These are phyloP conservation scores for Conistra vaccinii DNA, from an alignment of 2,888 invertebrate genomes.

Conservation along the genomic window DNA sequence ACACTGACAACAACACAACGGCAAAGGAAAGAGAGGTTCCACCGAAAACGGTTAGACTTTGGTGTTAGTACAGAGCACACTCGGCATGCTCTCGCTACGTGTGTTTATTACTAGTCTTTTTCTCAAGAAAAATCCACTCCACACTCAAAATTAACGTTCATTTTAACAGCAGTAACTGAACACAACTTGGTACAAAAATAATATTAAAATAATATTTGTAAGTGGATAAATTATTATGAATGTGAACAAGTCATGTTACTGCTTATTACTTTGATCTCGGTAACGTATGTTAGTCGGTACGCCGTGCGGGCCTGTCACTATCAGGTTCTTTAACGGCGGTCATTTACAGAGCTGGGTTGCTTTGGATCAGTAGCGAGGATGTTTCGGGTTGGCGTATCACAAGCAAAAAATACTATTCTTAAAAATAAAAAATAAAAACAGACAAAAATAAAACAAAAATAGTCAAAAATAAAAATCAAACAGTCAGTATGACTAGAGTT, in stretches of 20 bases:
- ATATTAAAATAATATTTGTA: conserved; percentile 72
- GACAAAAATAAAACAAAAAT: conserved; percentile 76
- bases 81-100: conserved; percentile 84
- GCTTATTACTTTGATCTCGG: conserved; percentile 77
- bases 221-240: conserved; percentile 72
- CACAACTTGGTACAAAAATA: conserved; percentile 78
- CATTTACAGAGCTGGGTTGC: conserved; percentile 80
- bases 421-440: conserved; percentile 79
- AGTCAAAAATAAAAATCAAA: conserved; percentile 84
- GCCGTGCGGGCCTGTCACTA: conserved; percentile 75
- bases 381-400: conserved; percentile 88
- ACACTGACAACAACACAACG: conserved; percentile 88
- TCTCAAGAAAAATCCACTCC: conserved; percentile 88
- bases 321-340: conserved; percentile 74
- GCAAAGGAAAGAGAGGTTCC: conserved; percentile 85
- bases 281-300: conserved; percentile 83
- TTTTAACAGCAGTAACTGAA: conserved; percentile 86
- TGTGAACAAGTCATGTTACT: conserved; percentile 79
- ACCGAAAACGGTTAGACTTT: conserved; percentile 77
- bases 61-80: conserved; percentile 84
- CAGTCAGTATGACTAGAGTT: conserved; percentile 90
- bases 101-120: conserved; percentile 69
- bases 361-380: conserved; percentile 86
- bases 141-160: conserved; percentile 85
- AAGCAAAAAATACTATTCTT: conserved; percentile 89